Conservation (phyloP, 2,113 vertebrate species). For the Illadopsis cleaveri region DNA sequence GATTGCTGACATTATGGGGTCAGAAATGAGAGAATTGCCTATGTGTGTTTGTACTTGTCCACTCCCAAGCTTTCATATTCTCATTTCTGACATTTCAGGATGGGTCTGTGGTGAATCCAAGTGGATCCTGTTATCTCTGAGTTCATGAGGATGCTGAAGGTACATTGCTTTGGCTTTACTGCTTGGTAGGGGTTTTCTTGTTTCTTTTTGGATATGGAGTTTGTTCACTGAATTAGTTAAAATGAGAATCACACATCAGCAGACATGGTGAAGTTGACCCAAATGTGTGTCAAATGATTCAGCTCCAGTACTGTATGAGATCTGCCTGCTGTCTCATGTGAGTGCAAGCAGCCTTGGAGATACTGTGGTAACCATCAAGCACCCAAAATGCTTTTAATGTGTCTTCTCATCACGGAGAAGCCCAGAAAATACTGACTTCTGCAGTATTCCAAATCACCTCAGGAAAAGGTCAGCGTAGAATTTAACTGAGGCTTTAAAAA, state of each 20-base stretch:
- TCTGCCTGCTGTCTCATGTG: background rate
- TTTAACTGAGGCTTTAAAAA: background rate
- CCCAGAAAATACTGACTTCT: background rate
- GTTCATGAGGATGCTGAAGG: background rate
- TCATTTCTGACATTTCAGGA: background rate
- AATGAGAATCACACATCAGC: background rate
- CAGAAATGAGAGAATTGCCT: background rate
- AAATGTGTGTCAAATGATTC: background rate
- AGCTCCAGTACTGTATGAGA: background rate
- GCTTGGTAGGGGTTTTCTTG: background rate
- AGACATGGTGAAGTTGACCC: background rate
- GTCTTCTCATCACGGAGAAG: background rate
- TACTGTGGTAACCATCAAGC: background rate
- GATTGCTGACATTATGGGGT: background rate
- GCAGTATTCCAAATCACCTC: background rate
- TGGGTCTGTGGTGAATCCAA: background rate
- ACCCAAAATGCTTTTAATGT: background rate
- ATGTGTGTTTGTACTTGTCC: background rate
- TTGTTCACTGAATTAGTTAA: background rate
- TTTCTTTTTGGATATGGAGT: background rate
- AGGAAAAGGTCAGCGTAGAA: background rate
- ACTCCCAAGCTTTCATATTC: background rate
- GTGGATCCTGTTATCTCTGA: background rate
- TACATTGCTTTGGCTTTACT: background rate
- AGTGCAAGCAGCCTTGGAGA: background rate